Evolutionary conservation across 1,140 invertebrate genomes (phyloP), one percentile per base, ranked within the genome.

Genomic region (Rhopalosiphum padi): DNA sequence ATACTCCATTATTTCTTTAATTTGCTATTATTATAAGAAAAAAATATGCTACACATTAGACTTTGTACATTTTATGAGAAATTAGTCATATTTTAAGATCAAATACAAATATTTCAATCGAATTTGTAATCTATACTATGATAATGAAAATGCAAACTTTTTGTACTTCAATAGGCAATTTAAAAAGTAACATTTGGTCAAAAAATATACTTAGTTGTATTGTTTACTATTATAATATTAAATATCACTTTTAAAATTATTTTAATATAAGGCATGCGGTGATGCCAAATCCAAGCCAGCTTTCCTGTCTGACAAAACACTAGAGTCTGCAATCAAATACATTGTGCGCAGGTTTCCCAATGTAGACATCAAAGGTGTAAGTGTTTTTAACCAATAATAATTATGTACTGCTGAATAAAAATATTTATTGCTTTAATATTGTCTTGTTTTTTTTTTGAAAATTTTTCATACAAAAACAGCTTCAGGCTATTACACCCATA

Each of bases 231-330:
- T 55, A 23, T 53, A 55, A 23, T 51, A 51, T 18, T 1, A 51
- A 51, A 1, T 46, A 15, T 86, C 15, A 41, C 43, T 85, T 43
- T 43, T 51, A 6, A 6, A n/a, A 77, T 37, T 68, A 25, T 91
- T 93, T n/a, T 86, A 86, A 43, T 94, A 95, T 35, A 94, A 97
- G 96, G 99, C 99, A 90, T 99, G 99, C 95, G 98, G 98, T 15
- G 99, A 99, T 96, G 97, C 98, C 3, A 99, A 99, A 96, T 99
- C 98, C 1, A 99, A 99, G 95, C 99, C 99, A 53, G 97, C 97
- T 9, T 99, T 99, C 95, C 95, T 99, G 0, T 98, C 98, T 0
- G 99, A 99, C 95, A 99, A 99, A 96, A 97, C 97, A 22, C 96
- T 99, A 90, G 99, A 99, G 95, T 98, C 98, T 22, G 98, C 98